Percentiles rank a stretch among this genome's conserved stretches.
Evolutionary conservation across 2,113 vertebrate species (phyloP).

Genomic region (Pterocles burchelli): DNA sequence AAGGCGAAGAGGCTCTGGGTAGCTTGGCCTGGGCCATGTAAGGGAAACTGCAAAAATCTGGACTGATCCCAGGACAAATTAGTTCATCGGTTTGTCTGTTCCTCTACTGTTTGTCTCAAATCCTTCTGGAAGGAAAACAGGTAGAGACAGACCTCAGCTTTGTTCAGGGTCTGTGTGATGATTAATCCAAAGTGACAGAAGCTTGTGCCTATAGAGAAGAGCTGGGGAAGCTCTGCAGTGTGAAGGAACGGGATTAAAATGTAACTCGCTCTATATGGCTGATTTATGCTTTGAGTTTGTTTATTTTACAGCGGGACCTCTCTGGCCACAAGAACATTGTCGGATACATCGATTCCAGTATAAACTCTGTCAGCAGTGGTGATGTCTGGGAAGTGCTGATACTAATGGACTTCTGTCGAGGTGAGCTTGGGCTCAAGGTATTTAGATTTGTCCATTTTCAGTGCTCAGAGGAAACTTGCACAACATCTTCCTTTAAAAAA

Average conservation of each 20-base stretch:
- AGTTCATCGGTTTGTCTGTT: background rate
- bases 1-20: background rate
- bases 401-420: constrained; percentile 97
- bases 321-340: constrained; percentile 97
- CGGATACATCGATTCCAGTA: constrained; percentile 94
- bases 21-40: background rate
- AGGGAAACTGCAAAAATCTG: background rate
- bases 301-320: constrained; percentile 85
- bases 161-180: fast-evolving
- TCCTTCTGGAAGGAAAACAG: background rate
- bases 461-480: background rate
- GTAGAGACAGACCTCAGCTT: background rate
- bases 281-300: background rate
- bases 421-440: constrained; percentile 65
- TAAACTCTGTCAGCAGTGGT: constrained; percentile 89
- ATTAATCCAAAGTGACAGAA: background rate
- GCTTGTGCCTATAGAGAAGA: background rate
- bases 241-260: background rate
- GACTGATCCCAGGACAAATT: background rate
- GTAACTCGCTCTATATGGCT: fast-evolving
- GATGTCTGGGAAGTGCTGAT: constrained; percentile 98
- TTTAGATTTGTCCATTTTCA: background rate
- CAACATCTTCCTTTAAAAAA: background rate
- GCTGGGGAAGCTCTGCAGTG: background rate
- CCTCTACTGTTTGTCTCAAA: background rate